Base-by-base conservation (phyloP, 2,797 vertebrate species). In the Rhinichthys osculus region DNA sequence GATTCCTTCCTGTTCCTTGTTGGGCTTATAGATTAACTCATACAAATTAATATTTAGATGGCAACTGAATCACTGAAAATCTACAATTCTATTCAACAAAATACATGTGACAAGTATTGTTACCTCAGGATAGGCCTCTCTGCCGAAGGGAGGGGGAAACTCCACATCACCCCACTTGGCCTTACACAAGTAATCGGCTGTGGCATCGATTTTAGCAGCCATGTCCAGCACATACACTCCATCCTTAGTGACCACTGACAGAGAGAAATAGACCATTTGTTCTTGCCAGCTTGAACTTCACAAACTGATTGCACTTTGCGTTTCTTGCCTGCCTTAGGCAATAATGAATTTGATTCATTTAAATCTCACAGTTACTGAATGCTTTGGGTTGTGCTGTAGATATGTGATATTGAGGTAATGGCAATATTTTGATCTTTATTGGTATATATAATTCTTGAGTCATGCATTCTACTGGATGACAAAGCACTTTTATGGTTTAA, bases 71-170 rank as follows among this genome's bases (percentile, higher is more conserved):
- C 50, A 82, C 19, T 72, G n/a, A 44, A 70, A 57, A 54, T 42
- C 0, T 72, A 40, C 35, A 62, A 52, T 6, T 62, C 17, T 30
- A 44, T 42, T 4, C 23, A 42, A 19, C 23, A 89, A 88, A 85
- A 82, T 87, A 85, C 30, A 6, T 8, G 40, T 5, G 57, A 42
- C 35, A 57, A 8, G 27, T 21, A 35, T 30, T 42, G 50, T 59
- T 79, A 97, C 98, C 97, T 99, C 98, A 50, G 98, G 98, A 88
- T 99, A 99, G 27, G 98, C 98, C 87, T 99, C 98, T 81, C 98
- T 96, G 81, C 98, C 98, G 9, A 99, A 99, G n/a, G 98, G 98
- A 19, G 98, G 98, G 3, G 98, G 98, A 89, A 99, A 99, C 83
- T 98, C 97, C 88, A 99, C 95, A 1, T 99, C 97, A 0, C 98